These are phyloP conservation scores for Notospermus geniculatus DNA, from an alignment of 1,140 invertebrate species.

Conservation along the genomic window DNA sequence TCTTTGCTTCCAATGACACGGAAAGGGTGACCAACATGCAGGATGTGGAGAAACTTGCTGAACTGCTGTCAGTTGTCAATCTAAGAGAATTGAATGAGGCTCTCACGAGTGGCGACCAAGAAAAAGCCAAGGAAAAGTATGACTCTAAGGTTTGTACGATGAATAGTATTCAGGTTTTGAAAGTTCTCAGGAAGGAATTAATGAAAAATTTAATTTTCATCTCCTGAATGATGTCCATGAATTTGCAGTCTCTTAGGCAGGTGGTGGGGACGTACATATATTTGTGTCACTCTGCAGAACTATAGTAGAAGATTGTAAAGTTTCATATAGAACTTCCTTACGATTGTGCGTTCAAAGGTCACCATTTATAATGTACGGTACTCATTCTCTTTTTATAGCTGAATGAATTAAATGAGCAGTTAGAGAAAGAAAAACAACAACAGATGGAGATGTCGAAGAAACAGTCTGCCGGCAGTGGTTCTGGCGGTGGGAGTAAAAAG, in stretches of 20 bases:
- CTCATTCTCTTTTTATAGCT: not conserved
- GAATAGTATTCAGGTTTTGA: too few relatives aligned
- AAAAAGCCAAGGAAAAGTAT: constrained; percentile 38
- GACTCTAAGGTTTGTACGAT: constrained; percentile 26
- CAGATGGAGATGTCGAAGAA: constrained; percentile 53
- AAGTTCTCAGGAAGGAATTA: too few relatives aligned
- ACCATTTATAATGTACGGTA: not conserved
- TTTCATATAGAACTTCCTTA: not conserved
- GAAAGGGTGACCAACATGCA: constrained; percentile 82
- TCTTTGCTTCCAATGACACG: constrained; percentile 72
- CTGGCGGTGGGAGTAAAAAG: constrained; percentile 39
- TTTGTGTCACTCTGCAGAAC: too few relatives aligned
- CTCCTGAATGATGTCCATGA: too few relatives aligned
- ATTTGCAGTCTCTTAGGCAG: too few relatives aligned
- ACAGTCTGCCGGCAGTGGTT: constrained; percentile 22
- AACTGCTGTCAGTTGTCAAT: constrained; percentile 68
- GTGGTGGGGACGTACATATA: too few relatives aligned
- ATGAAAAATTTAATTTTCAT: too few relatives aligned
- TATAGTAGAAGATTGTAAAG: too few relatives aligned
- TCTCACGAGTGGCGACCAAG: constrained; percentile 53
- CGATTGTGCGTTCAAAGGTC: not conserved
- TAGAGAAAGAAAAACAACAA: constrained; percentile 72
- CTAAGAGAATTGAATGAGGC: constrained; percentile 75
- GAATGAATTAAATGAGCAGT: constrained; percentile 70
- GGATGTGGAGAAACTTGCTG: constrained; percentile 85